Evolutionary conservation across 92 coral and sea anemone genomes (phyloP), one percentile per base, ranked within the genome.

Genomic region (Diadumene lineata): DNA sequence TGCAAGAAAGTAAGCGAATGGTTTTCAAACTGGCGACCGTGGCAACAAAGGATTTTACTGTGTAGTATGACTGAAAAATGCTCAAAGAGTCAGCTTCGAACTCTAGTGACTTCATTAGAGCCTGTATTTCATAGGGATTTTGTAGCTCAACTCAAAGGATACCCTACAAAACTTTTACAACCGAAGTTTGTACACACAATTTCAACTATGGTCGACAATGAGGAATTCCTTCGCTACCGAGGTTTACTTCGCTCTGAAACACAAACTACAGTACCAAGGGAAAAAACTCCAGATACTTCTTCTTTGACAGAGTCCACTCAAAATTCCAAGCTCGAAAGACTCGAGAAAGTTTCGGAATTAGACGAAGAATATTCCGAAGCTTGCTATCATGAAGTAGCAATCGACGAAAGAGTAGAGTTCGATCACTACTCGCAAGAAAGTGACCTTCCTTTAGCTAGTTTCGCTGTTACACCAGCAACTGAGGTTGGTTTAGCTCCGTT

Each of bases 111-210:
- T 11, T 86, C 89, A 18, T 82, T 96, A 64, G 97, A 96, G 76
- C 99, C 99, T 38, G 97, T 96, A 13, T 96, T 96, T 77, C 99
- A 96, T 82, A 65, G 99, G 65, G 99, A 96, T 82, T 96, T 96
- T 72, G 82, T 84, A 4, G 82, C 90, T 19, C 88, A 89, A 66
- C 89, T 96, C 23, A 87, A 85, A 38, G 99, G 99, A 7, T 96
- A 96, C 60, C 99, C 99, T 10, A 83, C 82, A 64, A 66, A 46
- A 28, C 68, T 76, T 11, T 56, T 96, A 8, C 74, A 85, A 34
- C 51, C 89, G 2, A 80, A 76, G 26, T 50, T 79, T 31, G 81
- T 85, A 10, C 93, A 82, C 34, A 84, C 83, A 24, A 74, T 77
- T 10, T 75, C 98, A 0, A 79, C 26, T 64, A 70, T 72, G 56